Evolutionary conservation across 1,140 invertebrate species (phyloP), one percentile per base, ranked within the genome.

Genomic region (Penaeus vannamei): DNA sequence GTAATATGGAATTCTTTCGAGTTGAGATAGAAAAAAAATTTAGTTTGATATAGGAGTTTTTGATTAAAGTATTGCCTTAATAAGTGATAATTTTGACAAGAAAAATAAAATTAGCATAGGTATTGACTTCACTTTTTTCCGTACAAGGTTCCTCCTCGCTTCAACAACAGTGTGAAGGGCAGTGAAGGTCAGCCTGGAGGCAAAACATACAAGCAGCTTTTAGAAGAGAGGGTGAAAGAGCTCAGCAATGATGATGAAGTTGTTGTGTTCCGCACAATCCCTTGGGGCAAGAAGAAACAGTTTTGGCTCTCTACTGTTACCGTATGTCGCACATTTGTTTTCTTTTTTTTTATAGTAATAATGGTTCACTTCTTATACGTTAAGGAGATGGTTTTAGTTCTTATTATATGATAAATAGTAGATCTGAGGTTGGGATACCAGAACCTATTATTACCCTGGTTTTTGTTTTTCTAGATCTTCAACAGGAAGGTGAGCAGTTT

Each of bases 401-500:
- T 76, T 32, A 19, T 76, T 76, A 20, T 36, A 32, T 29, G 22
- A 76, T 19, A 4, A 76, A 26, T 32, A 4, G 26, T 76, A 76
- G 69, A 23, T 32, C n/a, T 1, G 32, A 10, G 17, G 20, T 32
- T 76, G 32, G 14, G 17, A 20, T n/a, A 29, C 20, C 12, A 26
- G 42, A 76, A 76, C 0, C 0, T 17, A n/a, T 32, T 76, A 32
- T 29, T 76, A 19, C 29, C 19, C 72, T n/a, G 26, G n/a, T 76
- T 5, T 36, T 20, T 26, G 72, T n/a, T 3, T 77, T 32, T 60
- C 22, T 20, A 85, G 84, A 76, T 85, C 32, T 66, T 66, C 19
- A 61, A 85, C 17, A 60, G 20, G 12, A 29, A 77, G 61, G 79
- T 82, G 42, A 87, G 79, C 62, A 87, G 86, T 62, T 87, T 81